Evolutionary conservation across 2,797 vertebrate genomes (phyloP).

Genomic region (Etheostoma perlongum): DNA sequence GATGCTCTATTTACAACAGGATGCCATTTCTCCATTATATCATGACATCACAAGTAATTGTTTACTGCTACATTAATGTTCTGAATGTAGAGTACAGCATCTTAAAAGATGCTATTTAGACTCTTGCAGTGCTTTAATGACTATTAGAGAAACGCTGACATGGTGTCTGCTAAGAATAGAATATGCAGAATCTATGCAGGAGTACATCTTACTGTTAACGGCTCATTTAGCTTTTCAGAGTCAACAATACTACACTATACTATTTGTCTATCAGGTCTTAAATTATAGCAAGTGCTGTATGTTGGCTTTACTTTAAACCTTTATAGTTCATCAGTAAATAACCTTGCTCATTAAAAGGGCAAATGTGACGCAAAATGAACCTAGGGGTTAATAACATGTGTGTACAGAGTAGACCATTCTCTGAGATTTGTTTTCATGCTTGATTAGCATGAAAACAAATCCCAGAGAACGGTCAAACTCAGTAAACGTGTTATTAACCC

Average conservation of each 20-base stretch:
- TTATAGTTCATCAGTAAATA: not conserved
- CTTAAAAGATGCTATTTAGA: slow-evolving; percentile 1
- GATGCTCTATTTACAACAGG: too few species aligned
- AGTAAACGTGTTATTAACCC: too few species aligned
- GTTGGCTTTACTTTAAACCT: not conserved
- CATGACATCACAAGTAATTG: too few species aligned
- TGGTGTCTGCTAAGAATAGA: not conserved
- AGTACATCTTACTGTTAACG: not conserved
- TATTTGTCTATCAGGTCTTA: not conserved
- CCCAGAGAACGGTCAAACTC: too few species aligned
- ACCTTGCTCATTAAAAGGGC: not conserved
- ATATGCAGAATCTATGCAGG: not conserved
- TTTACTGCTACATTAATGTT: too few species aligned
- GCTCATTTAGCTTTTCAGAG: slow-evolving; percentile 4
- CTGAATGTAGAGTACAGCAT: too few species aligned
- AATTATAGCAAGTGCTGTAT: not conserved
- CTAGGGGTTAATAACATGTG: too few species aligned
- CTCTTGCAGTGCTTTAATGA: slow-evolving; percentile 7
- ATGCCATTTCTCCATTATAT: too few species aligned
- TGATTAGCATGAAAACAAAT: too few species aligned
- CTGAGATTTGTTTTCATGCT: too few species aligned
- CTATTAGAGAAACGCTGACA: slow-evolving; percentile 15
- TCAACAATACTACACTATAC: not conserved
- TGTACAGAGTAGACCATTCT: too few species aligned
- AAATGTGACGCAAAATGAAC: too few species aligned